Evolutionary conservation across 2,797 vertebrate genomes (phyloP).

Genomic region (Epinephelus malabaricus): DNA sequence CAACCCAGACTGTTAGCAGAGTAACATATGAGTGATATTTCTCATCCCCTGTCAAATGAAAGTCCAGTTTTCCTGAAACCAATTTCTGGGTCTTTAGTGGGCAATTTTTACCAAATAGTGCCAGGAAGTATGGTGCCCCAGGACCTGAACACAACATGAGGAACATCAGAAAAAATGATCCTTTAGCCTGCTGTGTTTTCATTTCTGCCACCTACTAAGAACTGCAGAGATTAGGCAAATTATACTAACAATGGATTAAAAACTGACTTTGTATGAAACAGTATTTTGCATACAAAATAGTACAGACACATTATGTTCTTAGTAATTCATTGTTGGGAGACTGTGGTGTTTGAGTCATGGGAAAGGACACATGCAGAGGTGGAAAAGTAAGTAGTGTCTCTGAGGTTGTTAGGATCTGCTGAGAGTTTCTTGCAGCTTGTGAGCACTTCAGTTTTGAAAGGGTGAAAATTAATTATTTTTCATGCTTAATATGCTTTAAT

Average conservation of each 20-base stretch:
- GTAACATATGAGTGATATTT: not conserved
- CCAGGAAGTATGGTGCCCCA: not conserved
- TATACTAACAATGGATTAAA: slow-evolving; percentile 29
- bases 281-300: slow-evolving; percentile 13
- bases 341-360: slow-evolving; percentile 9
- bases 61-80: not conserved
- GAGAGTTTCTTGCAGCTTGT: not conserved
- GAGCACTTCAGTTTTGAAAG: slow-evolving; percentile 12
- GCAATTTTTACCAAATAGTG: not conserved
- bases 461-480: slow-evolving; percentile 22
- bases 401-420: not conserved
- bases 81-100: not conserved
- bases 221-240: slow-evolving; percentile 18
- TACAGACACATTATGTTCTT: not conserved
- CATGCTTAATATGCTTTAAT: not conserved
- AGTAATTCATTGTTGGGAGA: not conserved
- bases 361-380: not conserved
- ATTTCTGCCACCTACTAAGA: slow-evolving; percentile 9
- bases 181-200: slow-evolving; percentile 21
- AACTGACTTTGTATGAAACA: slow-evolving; percentile 12
- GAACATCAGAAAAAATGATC: slow-evolving; percentile 2
- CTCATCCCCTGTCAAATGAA: not conserved
- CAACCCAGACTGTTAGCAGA: not conserved
- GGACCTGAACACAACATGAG: slow-evolving; percentile 9
- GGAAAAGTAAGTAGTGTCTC: not conserved